Evolutionary conservation across 2,888 invertebrate species (phyloP), one percentile per base, ranked within the genome.

Genomic region (Trichopria drosophilae): DNA sequence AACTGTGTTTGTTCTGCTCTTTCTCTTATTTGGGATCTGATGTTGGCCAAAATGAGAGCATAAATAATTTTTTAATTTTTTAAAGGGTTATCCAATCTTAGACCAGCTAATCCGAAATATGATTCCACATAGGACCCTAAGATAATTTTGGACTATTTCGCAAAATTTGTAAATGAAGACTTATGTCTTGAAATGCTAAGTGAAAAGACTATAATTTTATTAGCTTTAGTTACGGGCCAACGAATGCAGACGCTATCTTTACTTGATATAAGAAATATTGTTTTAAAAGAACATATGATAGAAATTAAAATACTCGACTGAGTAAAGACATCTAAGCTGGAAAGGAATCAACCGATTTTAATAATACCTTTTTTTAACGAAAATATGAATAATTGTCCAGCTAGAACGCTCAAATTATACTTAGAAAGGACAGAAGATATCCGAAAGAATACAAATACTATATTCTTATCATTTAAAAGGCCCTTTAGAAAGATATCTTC

Each of bases 381-480:
- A 13, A 42, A 58, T 22, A 31, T 29, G 28, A 29, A 35, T 6
- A 28, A 60, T 19, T 60, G 59, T 31, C 52, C 52, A 6, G 60
- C 53, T 18, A 43, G 49, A 16, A 44, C 37, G 2, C 12, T 59
- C 28, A 12, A 48, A 29, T 15, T 36, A 2, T 58, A 60, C 35
- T 13, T 60, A 23, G 34, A 23, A 15, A 40, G 10, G 26, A 62
- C 58, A 16, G 10, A 44, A 22, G 15, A 34, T 3, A 15, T 57
- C 22, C 31, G 58, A 12, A 7, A 31, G 23, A 35, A 40, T 2
- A 35, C 24, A 28, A 34, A 39, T 7, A 20, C 34, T 6, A 39
- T 60, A 12, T 58, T 59, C 12, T 49, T 62, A n/a, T 53, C 58
- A 1, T 50, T 32, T 16, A 48, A 40, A 37, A 57, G 54, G 39